Base-by-base conservation (phyloP, 2,113 vertebrate genomes). In the Rhinichthys klamathensis region DNA sequence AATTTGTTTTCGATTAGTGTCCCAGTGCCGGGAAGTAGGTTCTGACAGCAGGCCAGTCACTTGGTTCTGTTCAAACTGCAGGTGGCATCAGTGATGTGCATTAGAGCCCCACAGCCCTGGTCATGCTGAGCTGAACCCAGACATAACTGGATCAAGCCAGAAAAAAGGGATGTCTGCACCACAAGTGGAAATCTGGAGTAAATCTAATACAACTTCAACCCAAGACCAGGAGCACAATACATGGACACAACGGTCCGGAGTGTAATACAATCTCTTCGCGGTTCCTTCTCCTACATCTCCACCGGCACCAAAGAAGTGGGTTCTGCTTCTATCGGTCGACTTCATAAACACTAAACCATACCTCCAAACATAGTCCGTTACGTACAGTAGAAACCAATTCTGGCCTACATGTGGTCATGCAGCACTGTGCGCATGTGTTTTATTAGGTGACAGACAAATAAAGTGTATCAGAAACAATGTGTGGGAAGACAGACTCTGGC, bases 381-480 rank as follows among this genome's bases (percentile, higher is more conserved):
- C 41, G 1, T 74, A 25, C 32, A 3, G 32, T 41, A 51, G 16
- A 32, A 32, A 7, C 18, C 49, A 69, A 35, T 77, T 69, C 54
- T 46, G n/a, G 21, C 25, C 77, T 67, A 86, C 82, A 84, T 82
- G 81, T 86, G 86, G 83, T 87, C 41, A 18, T 54, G 49, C 73
- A 81, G 60, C 85, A 25, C 38, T 82, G 49, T 32, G 49, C 0
- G 32, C 78, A 84, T 79, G 80, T 90, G 92, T 92, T 94, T 93
- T 92, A 94, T 92, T 92, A 92, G 91, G 91, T 92, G 92, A 92
- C n/a, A 79, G 92, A 92, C 87, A 93, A 94, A 94, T 91, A 93
- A 93, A 94, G 89, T 91, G 91, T 86, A 91, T 91, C 90, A 91
- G 88, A 88, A 88, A 82, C 88, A 87, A 89, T 80, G 84, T 92